These are phyloP conservation scores for Porites cylindrica DNA, from an alignment of 92 coral and sea anemone genomes.

Conservation along the genomic window DNA sequence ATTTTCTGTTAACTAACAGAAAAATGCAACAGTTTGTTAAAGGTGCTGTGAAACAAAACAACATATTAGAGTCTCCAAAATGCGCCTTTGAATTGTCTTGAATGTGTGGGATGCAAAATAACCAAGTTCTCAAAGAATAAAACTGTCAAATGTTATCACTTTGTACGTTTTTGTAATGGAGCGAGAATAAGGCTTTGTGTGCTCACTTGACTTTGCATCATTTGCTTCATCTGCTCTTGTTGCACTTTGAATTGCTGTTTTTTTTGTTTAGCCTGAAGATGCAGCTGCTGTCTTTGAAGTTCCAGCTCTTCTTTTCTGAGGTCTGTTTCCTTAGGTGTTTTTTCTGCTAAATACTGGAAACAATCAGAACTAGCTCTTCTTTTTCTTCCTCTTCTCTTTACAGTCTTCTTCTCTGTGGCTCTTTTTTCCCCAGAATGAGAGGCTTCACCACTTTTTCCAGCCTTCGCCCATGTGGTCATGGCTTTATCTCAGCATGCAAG, in stretches of 20 bases:
- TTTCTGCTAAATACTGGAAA: constrained; percentile 70
- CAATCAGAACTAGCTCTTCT: constrained; percentile 71
- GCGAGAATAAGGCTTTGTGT: constrained; percentile 61
- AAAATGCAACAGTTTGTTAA: neutral
- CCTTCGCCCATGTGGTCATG: constrained; percentile 77
- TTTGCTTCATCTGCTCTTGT: constrained; percentile 58
- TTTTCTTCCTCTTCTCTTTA: constrained; percentile 64
- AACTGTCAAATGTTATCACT: constrained; percentile 16
- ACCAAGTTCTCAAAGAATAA: constrained; percentile 12
- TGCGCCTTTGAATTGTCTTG: neutral
- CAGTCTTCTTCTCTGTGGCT: constrained; percentile 46
- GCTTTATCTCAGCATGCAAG: constrained; percentile 71
- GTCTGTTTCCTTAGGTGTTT: constrained; percentile 49
- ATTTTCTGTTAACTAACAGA: too few species aligned
- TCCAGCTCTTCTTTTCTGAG: constrained; percentile 50
- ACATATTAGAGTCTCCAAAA: neutral
- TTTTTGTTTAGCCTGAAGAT: constrained; percentile 64
- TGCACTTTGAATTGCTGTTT: constrained; percentile 54
- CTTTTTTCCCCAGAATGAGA: constrained; percentile 63
- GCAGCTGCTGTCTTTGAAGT: constrained; percentile 54
- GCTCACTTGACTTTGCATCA: constrained; percentile 57
- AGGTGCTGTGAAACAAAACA: neutral
- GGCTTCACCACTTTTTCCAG: constrained; percentile 55
- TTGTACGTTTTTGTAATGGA: constrained; percentile 49
- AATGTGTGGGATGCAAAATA: constrained; percentile 15